Base-by-base conservation (phyloP, 2,113 vertebrate species). In the Calyptomena viridis region DNA sequence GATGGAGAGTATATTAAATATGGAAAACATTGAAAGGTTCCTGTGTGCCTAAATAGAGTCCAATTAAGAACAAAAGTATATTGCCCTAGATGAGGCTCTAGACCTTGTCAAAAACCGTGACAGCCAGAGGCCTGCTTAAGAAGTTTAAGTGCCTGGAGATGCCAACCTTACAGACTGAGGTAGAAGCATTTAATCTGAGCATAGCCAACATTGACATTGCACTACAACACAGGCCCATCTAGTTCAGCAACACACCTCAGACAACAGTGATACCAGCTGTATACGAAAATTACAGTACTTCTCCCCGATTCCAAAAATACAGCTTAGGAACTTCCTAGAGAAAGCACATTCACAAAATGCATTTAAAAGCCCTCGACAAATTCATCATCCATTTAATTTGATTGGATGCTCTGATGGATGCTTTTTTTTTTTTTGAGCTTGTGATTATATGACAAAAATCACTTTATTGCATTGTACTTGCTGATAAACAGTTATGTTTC, bases 231-330 rank as follows among this genome's bases (percentile, higher is more conserved):
- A 47, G 1, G 0, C 11, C 11, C 19, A 10, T n/a, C 19, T 58
- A 53, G 21, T 30, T 68, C 58, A 88, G 42, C 71, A 79, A 35
- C 28, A 59, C 4, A 1, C 11, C 74, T 56, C 40, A 14, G 19
- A 46, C 50, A 80, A 25, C 0, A 0, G 13, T 0, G 0, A 49
- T n/a, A n/a, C 11, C 7, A 7, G 20, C 1, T 52, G 3, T 11
- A 23, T 4, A n/a, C 6, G 11, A 42, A 55, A 78, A 50, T 23
- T 8, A 27, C 3, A 4, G 22, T 15, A 33, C 11, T 20, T 49
- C 9, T 25, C 8, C n/a, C n/a, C 62, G 11, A 8, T 76, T 55
- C 25, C n/a, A 59, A 47, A 94, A 77, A 64, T 2, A 79, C 8
- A 60, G 37, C 33, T 18, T 5, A 69, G 17, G 25, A 30, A 58